Conservation (phyloP, 2,113 vertebrate genomes). For the Miniopterus natalensis region DNA sequence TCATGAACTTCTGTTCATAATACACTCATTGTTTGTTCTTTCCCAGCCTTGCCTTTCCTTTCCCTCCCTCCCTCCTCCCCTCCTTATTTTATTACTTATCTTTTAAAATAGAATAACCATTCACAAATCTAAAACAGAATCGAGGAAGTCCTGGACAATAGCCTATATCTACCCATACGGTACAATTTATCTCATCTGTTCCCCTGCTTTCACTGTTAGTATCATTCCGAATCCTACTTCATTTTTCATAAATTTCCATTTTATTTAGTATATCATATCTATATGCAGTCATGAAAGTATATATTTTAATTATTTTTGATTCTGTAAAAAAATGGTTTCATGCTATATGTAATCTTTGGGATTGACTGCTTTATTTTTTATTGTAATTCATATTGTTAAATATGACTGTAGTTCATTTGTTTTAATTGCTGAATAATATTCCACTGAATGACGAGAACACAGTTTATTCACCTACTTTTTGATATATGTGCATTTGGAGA, state of each 20-base stretch:
- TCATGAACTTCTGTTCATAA: neutral
- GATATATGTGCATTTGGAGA: neutral
- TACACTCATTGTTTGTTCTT: neutral
- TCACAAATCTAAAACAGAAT: neutral
- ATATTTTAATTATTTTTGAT: conserved; percentile 25
- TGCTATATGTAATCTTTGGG: neutral
- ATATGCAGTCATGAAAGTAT: neutral
- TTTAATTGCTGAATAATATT: neutral
- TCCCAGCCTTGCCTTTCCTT: neutral
- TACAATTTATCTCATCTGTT: neutral
- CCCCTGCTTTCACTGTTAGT: neutral
- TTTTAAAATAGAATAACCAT: neutral
- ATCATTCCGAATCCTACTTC: neutral
- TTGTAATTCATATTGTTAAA: neutral
- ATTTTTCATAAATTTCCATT: neutral
- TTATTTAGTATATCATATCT: neutral
- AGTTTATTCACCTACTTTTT: neutral
- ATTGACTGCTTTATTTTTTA: neutral
- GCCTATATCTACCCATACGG: neutral
- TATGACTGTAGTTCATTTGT: neutral
- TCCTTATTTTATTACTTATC: neutral
- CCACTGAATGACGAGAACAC: neutral
- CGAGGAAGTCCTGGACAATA: neutral
- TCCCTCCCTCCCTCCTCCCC: neutral
- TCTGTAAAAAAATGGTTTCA: neutral